Evolutionary conservation across 2,113 vertebrate genomes (phyloP).

Genomic region (Hiodon tergisus): DNA sequence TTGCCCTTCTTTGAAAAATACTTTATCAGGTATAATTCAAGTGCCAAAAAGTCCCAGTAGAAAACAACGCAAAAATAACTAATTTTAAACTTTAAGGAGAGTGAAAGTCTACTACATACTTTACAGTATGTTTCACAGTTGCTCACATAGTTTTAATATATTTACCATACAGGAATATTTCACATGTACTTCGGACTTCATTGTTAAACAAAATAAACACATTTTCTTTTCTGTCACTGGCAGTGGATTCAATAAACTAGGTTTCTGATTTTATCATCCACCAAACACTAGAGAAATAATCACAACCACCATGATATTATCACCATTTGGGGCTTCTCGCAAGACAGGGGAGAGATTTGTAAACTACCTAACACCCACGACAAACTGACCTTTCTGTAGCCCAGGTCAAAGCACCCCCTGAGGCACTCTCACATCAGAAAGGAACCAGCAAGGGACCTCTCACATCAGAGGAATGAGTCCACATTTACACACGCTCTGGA

Average conservation of each 20-base stretch:
- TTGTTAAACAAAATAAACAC: too few species aligned
- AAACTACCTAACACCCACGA: conserved; percentile 39
- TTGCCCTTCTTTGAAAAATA: too few species aligned
- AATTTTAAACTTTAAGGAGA: too few species aligned
- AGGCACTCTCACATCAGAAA: conserved; percentile 19
- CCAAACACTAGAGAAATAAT: not conserved
- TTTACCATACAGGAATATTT: too few species aligned
- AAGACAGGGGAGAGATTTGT: conserved; percentile 40
- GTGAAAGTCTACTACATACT: too few species aligned
- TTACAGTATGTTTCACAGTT: not conserved
- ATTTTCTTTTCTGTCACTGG: not conserved
- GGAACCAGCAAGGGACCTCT: conserved; percentile 22
- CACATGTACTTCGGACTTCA: too few species aligned
- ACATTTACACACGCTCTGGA: conserved; percentile 27
- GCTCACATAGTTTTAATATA: too few species aligned
- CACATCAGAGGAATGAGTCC: conserved; percentile 38
- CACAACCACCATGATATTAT: not conserved
- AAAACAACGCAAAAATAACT: too few species aligned
- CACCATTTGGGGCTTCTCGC: conserved; percentile 1
- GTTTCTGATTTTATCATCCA: not conserved
- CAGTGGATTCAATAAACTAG: not conserved
- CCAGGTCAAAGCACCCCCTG: conserved; percentile 42
- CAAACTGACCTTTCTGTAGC: conserved; percentile 51
- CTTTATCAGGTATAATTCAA: too few species aligned
- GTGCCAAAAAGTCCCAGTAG: too few species aligned